Base-by-base conservation (phyloP, 2,888 invertebrate genomes). In the Morpho achilles region DNA sequence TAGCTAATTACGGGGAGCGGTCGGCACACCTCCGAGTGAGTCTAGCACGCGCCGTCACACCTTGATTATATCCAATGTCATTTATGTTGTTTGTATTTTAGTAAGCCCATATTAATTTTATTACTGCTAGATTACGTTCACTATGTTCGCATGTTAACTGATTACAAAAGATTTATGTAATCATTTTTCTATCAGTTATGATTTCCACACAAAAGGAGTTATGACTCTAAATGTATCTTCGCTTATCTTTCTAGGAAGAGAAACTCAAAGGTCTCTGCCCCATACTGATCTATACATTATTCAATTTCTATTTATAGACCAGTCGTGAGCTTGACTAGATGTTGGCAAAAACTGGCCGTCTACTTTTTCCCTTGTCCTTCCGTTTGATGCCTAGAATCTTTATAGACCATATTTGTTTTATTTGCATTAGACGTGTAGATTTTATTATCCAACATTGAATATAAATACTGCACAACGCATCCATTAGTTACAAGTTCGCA, bases 291-390 rank as follows among this genome's bases (percentile, higher is more conserved):
- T 66, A 77, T 79, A 74, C 69, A 76, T 78, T 69, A 79, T 77
- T 73, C 73, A 77, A 64, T 50, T 57, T 53, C 70, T 79, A 78
- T 79, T 79, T 74, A 75, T 78, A 76, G 72, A 66, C 53, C 50
- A 49, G 61, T 60, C 49, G 49, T 49, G 52, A 49, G 57, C 53
- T 52, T 51, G 61, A 59, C 56, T 55, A 16, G 61, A 61, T 50
- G 62, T 57, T 62, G 63, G 64, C 60, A 64, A 67, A 67, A 69
- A 69, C 66, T 67, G 59, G 66, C 66, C 58, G 53, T 44, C 52
- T 55, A 57, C 51, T 51, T 63, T 56, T 59, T 64, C 46, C 55
- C 47, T 55, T 22, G 57, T 55, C 46, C 53, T 59, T 55, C 49
- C 60, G 53, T 58, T 58, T 45, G 54, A 46, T 32, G 23, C 45